Conservation (phyloP, 2,797 vertebrate genomes). For the Enteromius afrohamiltoni region DNA sequence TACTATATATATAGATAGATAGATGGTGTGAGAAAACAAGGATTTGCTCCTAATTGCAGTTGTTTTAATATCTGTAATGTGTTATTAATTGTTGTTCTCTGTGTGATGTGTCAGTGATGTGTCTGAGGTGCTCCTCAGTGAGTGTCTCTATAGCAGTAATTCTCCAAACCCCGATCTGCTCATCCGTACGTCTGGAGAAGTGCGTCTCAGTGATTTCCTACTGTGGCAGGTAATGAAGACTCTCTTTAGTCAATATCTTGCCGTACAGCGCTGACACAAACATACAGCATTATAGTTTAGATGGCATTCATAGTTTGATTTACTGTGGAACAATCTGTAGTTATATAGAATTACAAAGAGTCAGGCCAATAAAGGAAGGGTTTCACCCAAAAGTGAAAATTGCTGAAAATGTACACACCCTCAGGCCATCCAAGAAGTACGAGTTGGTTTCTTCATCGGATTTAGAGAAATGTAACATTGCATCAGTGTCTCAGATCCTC, state of each 20-base stretch:
- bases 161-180: constrained; percentile 95
- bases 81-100: background rate
- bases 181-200: constrained; percentile 96
- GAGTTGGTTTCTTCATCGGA: background rate
- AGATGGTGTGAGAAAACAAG: background rate
- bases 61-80: background rate
- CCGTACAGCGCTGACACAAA: background rate
- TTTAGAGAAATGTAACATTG: background rate
- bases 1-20: too few species aligned
- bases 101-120: constrained; percentile 82
- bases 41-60: background rate
- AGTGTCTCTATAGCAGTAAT: constrained; percentile 93
- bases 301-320: background rate
- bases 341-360: background rate
- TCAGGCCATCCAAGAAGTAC: background rate
- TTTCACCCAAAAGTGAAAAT: background rate
- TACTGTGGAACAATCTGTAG: background rate
- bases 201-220: constrained; percentile 96
- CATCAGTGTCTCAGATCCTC: background rate
- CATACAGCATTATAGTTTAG: background rate
- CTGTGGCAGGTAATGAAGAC: constrained; percentile 93
- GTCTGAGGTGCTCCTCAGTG: constrained; percentile 88
- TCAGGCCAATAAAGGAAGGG: background rate
- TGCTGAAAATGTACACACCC: background rate
- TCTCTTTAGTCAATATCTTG: background rate